Base-by-base conservation (phyloP, 1,140 invertebrate genomes). In the Heliconius hermathena region DNA sequence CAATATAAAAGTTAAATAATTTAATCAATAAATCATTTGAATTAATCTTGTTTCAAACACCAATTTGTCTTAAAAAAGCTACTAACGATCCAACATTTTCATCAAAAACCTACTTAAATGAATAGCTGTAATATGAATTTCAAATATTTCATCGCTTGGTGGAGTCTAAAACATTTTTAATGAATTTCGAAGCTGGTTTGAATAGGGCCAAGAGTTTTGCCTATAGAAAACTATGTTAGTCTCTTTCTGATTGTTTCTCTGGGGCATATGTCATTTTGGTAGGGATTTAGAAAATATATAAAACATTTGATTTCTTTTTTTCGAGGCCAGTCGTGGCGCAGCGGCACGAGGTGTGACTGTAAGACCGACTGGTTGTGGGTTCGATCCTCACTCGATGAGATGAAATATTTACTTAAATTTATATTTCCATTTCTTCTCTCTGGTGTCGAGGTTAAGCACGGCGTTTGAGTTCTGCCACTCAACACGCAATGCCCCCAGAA, bases 81-180 rank as follows among this genome's bases (percentile, higher is more conserved):
- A 60, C n/a, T 60, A 60, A 60, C n/a, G 20, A 60, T 60, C 57
- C 57, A 60, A 60, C 41, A 60, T 60, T 60, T 22, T 22, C 57
- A 60, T 60, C n/a, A 4, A 60, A 60, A 60, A 9, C 22, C 57
- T 4, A 26, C 2, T 60, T 22, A 60, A 60, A 22, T 26, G n/a
- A 60, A 60, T 26, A n/a, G 20, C n/a, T n/a, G 57, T 60, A 26
- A 46, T 46, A 46, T 46, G 41, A 46, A 46, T 60, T 60, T 22
- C n/a, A n/a, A 60, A 60, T 60, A 60, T 60, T 11, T 60, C 57
- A 60, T 60, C 20, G n/a, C 22, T 60, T 9, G n/a, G 20, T n/a
- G 8, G 9, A 60, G 57, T n/a, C 8, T 60, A 22, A 11, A 60
- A 22, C 22, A 60, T n/a, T 60, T 60, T 60, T 60, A 60, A 60